phyloP scores from a whole-genome alignment of 2,113 vertebrate species.

The Dryoscopus gambensis region DNA sequence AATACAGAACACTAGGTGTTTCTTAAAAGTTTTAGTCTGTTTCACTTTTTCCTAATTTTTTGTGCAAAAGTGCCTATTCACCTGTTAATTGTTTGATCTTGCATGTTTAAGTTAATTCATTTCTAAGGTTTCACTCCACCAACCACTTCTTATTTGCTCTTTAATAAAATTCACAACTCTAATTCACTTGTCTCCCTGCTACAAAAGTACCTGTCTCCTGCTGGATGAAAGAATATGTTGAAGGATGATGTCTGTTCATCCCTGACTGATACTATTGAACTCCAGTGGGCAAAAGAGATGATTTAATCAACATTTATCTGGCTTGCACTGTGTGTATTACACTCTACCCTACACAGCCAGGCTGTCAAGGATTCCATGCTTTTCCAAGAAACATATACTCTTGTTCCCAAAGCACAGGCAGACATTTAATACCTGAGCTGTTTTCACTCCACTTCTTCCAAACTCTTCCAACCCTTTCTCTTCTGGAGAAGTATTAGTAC shows the following conservation, averaged over 20 bases:
- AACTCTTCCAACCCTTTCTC: neutral
- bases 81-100: neutral
- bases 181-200: neutral
- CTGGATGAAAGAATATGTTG: neutral
- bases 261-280: neutral
- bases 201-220: neutral
- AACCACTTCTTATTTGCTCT: neutral
- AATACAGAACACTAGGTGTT: neutral
- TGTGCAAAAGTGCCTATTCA: neutral
- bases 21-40: neutral
- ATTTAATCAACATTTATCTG: neutral
- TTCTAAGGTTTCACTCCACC: neutral
- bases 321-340: neutral
- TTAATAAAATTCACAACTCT: neutral
- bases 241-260: neutral
- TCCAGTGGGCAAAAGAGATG: neutral
- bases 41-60: neutral
- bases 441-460: neutral
- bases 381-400: neutral
- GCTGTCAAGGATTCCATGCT: neutral
- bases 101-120: neutral
- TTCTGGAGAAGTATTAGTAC: neutral
- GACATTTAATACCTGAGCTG: neutral
- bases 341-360: neutral
- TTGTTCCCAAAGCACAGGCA: neutral